These are phyloP conservation scores for Haliclona indistincta DNA, from an alignment of 37 sponge, comb jelly and placozoan genomes.

Conservation along the genomic window DNA sequence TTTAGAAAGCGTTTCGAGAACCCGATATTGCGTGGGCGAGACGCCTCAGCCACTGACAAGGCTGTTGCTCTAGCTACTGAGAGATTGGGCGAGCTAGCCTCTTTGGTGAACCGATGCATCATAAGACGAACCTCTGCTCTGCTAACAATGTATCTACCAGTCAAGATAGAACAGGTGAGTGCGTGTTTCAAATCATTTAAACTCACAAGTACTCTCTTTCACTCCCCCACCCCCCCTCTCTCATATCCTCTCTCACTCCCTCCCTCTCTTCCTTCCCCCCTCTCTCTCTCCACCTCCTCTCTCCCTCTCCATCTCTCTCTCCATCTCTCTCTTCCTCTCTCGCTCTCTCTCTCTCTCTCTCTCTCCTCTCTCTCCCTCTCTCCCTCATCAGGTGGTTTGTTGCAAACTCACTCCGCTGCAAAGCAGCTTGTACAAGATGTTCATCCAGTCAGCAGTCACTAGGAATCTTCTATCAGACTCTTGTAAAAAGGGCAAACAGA, in stretches of 20 bases:
- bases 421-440: conserved; percentile 69
- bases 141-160: conserved; percentile 95
- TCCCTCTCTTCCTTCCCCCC: too few relatives aligned
- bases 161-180: conserved; percentile 78
- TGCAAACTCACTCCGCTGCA: conserved; percentile 86
- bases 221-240: background rate
- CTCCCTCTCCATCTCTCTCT: too few relatives aligned
- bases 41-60: conserved; percentile 79
- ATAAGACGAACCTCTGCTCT: conserved; percentile 90
- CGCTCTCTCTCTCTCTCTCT: too few relatives aligned
- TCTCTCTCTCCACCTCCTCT: too few relatives aligned
- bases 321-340: too few relatives aligned
- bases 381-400: conserved; percentile 76
- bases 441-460: conserved; percentile 60
- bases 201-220: background rate
- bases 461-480: conserved; percentile 2
- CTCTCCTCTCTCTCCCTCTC: background rate
- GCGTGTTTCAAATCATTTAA: background rate
- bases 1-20: conserved; percentile 89
- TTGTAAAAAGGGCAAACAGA: conserved; percentile 12
- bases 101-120: conserved; percentile 89
- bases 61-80: conserved; percentile 64
- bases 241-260: too few relatives aligned
- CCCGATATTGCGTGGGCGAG: conserved; percentile 91
- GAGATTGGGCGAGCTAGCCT: conserved; percentile 82